Conservation (phyloP, 1,140 invertebrate species). For the Drosophila murphyi region DNA sequence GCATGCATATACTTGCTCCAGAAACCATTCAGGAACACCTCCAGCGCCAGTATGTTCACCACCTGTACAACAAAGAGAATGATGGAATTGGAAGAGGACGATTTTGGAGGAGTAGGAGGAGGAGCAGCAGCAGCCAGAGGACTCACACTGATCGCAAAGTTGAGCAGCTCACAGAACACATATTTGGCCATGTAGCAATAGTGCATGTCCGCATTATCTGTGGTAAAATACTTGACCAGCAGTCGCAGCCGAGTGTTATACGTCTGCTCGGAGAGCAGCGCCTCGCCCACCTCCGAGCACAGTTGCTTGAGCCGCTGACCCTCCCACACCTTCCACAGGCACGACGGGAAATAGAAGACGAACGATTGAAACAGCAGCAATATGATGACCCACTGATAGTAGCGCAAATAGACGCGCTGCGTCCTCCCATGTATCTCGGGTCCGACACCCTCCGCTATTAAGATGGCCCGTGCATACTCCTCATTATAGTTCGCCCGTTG, state of each 20-base stretch:
- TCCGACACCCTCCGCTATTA: constrained; percentile 74
- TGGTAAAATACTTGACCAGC: constrained; percentile 86
- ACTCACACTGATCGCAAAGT: constrained; percentile 89
- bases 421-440: constrained; percentile 84
- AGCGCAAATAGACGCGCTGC: constrained; percentile 88
- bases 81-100: neutral
- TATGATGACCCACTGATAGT: constrained; percentile 96
- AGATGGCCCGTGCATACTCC: constrained; percentile 64
- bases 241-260: constrained; percentile 85
- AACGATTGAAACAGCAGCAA: constrained; percentile 92
- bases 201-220: constrained; percentile 87
- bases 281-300: constrained; percentile 85
- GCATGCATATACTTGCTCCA: constrained; percentile 90
- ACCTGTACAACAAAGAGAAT: constrained; percentile 78
- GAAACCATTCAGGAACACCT: constrained; percentile 90
- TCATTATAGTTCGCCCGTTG: constrained; percentile 51
- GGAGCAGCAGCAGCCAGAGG: neutral
- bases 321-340: constrained; percentile 92
- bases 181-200: constrained; percentile 89
- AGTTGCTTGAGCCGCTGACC: constrained; percentile 87
- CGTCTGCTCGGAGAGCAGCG: constrained; percentile 84
- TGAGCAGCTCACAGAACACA: constrained; percentile 90
- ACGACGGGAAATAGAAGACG: constrained; percentile 90
- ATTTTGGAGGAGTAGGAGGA: neutral
- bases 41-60: constrained; percentile 87